phyloP scores from a whole-genome alignment of 2,797 vertebrate genomes.

The Aphelocoma californica region DNA sequence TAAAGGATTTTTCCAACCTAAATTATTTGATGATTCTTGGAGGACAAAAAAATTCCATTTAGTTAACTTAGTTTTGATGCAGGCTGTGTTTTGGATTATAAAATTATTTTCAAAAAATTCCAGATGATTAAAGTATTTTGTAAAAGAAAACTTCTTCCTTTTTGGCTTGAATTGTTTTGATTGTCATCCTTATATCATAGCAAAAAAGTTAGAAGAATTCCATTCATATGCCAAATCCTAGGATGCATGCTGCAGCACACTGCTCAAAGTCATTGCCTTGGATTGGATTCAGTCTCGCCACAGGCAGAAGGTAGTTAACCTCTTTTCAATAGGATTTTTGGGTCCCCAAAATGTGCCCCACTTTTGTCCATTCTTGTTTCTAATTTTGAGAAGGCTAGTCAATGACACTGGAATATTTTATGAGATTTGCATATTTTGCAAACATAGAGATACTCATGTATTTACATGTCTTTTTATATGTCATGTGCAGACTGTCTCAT shows the following conservation, averaged over 20 bases:
- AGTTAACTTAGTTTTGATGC: not conserved
- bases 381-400: not conserved
- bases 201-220: not conserved
- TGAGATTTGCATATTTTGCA: not conserved
- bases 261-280: not conserved
- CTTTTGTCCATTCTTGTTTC: not conserved
- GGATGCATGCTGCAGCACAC: not conserved
- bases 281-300: not conserved
- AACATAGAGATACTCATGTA: rapidly evolving
- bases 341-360: not conserved
- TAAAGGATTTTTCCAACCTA: not conserved
- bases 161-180: not conserved
- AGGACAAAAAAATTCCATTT: not conserved
- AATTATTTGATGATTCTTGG: not conserved
- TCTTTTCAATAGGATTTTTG: not conserved
- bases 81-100: not conserved
- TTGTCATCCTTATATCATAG: not conserved
- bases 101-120: not conserved
- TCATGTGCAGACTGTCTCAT: not conserved
- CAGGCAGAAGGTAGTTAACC: not conserved
- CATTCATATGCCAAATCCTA: not conserved
- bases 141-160: not conserved
- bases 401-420: not conserved
- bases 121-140: not conserved
- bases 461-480: not conserved